phyloP scores from a whole-genome alignment of 2,113 vertebrate species.

The Tragelaphus scriptus region DNA sequence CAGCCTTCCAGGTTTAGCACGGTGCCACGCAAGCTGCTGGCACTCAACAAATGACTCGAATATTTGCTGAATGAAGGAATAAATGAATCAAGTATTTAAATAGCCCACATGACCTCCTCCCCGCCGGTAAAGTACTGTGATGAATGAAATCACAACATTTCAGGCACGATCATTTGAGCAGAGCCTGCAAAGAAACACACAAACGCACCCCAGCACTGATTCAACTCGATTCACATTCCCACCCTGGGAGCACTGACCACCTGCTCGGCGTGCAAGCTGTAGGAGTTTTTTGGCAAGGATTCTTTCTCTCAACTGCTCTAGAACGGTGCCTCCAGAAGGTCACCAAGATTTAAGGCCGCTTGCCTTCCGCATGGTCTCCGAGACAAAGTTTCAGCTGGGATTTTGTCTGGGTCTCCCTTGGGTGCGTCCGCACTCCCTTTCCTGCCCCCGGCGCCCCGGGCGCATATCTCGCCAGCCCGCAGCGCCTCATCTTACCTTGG shows the following conservation, averaged over 20 bases:
- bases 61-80: constrained; percentile 49
- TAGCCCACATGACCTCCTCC: constrained; percentile 17
- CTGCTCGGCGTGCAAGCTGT: neutral
- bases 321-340: constrained; percentile 27
- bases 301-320: neutral
- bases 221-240: neutral
- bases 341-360: neutral
- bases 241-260: neutral
- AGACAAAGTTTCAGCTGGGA: constrained; percentile 54
- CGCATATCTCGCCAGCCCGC: neutral
- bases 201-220: neutral
- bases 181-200: neutral
- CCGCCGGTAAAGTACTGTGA: neutral
- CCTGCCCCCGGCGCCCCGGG: neutral
- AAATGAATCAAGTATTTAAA: constrained; percentile 46
- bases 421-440: neutral
- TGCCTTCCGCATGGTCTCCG: neutral
- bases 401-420: neutral
- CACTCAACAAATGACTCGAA: constrained; percentile 28
- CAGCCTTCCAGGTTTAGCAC: constrained; percentile 45
- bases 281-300: neutral
- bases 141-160: constrained; percentile 47
- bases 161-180: neutral
- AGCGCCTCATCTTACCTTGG: constrained; percentile 87
- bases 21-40: neutral